phyloP scores from a whole-genome alignment of 2,888 invertebrate genomes.

The Galerucella nymphaeae region DNA sequence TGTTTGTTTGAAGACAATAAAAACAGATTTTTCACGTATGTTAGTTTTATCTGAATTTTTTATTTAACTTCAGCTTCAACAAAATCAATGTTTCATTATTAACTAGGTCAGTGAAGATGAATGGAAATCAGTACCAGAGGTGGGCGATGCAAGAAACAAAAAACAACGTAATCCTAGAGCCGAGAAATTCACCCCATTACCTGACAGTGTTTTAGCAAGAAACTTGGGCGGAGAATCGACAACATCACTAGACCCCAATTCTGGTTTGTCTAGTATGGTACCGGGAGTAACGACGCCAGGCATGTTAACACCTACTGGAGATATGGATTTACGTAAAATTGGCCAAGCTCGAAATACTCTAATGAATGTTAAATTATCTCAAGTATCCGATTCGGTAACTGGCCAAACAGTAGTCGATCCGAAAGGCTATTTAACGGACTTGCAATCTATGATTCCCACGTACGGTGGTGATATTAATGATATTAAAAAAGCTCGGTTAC shows the following conservation, averaged over 20 bases:
- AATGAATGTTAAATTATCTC: constrained; percentile 98
- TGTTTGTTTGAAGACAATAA: no score
- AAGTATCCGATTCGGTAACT: constrained; percentile 95
- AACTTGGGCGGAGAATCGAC: constrained; percentile 86
- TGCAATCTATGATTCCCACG: constrained; percentile 99
- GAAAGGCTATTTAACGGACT: constrained; percentile 98
- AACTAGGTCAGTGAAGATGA: constrained; percentile 85
- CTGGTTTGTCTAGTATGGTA: constrained; percentile 88
- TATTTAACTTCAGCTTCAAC: no score
- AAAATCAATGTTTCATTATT: not conserved
- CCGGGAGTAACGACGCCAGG: constrained; percentile 88
- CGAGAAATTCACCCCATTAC: constrained; percentile 97
- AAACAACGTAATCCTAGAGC: constrained; percentile 95
- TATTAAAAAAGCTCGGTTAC: constrained; percentile 94
- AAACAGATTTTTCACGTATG: no score
- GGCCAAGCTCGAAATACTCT: constrained; percentile 98
- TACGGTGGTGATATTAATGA: constrained; percentile 98
- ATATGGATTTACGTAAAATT: constrained; percentile 97
- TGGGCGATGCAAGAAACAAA: constrained; percentile 98
- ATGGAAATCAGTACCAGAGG: constrained; percentile 98
- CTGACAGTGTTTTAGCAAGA: constrained; percentile 92
- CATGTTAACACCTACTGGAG: constrained; percentile 87
- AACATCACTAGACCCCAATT: constrained; percentile 84
- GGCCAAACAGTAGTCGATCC: constrained; percentile 99
- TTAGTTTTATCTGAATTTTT: no score